Evolutionary conservation across 2,797 vertebrate genomes (phyloP).

Genomic region (Halcyon smyrnensis): DNA sequence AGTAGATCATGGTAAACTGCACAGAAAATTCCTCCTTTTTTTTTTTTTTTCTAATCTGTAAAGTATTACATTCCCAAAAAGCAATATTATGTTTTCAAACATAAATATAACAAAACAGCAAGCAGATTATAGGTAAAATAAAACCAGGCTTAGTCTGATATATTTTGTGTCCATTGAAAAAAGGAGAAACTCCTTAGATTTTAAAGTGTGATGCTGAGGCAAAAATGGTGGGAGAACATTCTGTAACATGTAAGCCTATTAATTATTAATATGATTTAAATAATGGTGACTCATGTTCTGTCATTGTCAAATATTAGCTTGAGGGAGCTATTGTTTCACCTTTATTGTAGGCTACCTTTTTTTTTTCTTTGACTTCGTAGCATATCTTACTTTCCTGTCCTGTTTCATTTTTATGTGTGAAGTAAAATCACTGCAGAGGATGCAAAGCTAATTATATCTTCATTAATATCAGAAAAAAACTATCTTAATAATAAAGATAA

Average conservation of each 20-base stretch:
- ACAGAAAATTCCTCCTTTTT: background rate
- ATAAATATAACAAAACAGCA: background rate
- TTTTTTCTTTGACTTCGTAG: background rate
- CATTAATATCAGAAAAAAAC: conserved; percentile 21
- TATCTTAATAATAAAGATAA: background rate
- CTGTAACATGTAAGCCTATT: background rate
- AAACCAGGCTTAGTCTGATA: background rate
- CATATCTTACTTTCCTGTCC: background rate
- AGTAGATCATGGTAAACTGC: background rate
- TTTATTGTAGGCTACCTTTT: background rate
- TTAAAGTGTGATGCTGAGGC: background rate
- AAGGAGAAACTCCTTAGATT: background rate
- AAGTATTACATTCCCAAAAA: background rate
- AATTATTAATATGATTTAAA: conserved; percentile 7
- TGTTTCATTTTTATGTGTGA: background rate
- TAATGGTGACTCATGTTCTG: background rate
- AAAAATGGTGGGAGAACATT: background rate
- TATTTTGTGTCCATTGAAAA: background rate
- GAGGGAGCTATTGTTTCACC: conserved; percentile 10
- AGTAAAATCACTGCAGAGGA: background rate
- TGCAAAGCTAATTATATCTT: conserved; percentile 28
- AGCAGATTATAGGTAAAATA: background rate
- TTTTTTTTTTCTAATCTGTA: background rate
- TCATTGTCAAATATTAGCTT: background rate
- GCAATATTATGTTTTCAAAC: background rate